Evolutionary conservation across 2,888 invertebrate species (phyloP).

Genomic region (Melieria crassipennis): DNA sequence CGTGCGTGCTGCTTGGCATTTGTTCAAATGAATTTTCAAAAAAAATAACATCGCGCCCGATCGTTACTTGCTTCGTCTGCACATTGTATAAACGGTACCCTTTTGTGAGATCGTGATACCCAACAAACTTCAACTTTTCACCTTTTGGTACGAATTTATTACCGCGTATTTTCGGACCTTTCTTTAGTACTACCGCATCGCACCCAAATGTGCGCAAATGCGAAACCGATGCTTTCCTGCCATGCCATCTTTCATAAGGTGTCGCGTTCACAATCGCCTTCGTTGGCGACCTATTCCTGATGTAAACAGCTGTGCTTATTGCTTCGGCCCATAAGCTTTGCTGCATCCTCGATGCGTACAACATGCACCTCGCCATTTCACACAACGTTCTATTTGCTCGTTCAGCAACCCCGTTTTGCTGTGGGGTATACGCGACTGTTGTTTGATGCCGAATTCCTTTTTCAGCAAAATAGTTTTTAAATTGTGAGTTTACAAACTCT

Average conservation of each 20-base stretch:
- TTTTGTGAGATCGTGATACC: constrained; percentile 34
- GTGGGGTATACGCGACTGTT: constrained; percentile 28
- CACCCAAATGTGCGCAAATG: constrained; percentile 27
- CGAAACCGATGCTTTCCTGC: constrained; percentile 11
- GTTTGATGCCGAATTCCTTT: constrained; percentile 21
- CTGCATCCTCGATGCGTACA: constrained; percentile 19
- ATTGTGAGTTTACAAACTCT: constrained; percentile 17
- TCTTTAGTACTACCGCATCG: constrained; percentile 30
- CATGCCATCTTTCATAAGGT: constrained; percentile 28
- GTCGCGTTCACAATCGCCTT: constrained; percentile 24
- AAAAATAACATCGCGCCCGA: too few species aligned
- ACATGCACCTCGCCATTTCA: constrained; percentile 33
- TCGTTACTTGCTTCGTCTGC: too few species aligned
- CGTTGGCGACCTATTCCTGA: constrained; percentile 27
- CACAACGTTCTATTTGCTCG: constrained; percentile 29
- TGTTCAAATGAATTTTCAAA: too few species aligned
- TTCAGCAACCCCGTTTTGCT: constrained; percentile 35
- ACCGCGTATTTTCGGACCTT: constrained; percentile 21
- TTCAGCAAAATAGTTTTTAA: constrained; percentile 2
- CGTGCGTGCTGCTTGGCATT: too few species aligned
- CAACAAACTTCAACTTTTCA: constrained; percentile 35
- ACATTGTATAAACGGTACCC: constrained; percentile 39
- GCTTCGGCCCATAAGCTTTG: constrained; percentile 32
- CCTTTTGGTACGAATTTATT: constrained; percentile 30
- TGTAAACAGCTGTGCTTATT: constrained; percentile 28